Conservation (phyloP, 2,113 vertebrate genomes). For the Eudorcas thomsonii region DNA sequence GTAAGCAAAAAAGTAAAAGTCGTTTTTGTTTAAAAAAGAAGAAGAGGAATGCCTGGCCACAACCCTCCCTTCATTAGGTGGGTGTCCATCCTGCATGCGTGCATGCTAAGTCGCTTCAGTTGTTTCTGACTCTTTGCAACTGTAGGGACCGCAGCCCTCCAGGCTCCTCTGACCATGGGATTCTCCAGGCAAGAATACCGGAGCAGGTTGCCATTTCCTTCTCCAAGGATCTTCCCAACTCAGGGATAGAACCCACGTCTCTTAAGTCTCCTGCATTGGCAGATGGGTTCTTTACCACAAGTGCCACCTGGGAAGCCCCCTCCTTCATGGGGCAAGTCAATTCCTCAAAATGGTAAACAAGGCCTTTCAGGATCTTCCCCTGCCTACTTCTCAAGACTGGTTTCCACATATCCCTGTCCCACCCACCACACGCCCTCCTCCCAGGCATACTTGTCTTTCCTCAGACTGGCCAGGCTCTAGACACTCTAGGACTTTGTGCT, state of each 20-base stretch:
- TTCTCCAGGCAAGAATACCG: not conserved
- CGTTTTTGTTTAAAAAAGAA: not conserved
- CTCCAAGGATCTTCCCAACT: not conserved
- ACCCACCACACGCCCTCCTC: not conserved
- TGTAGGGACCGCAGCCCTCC: not conserved
- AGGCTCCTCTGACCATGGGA: not conserved
- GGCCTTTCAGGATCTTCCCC: not conserved
- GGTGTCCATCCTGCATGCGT: not conserved
- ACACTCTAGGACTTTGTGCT: not conserved
- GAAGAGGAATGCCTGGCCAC: accelerated
- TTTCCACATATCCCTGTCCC: not conserved
- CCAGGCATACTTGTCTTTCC: not conserved
- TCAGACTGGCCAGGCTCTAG: too few species aligned
- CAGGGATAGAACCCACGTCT: not conserved
- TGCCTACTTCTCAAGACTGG: not conserved
- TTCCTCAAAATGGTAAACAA: not conserved
- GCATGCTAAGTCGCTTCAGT: not conserved
- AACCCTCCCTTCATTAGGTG: not conserved
- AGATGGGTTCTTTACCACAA: not conserved
- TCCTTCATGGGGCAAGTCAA: not conserved
- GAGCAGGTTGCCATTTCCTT: not conserved
- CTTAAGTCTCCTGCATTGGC: not conserved
- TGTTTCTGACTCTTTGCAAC: not conserved
- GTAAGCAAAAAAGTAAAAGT: not conserved
- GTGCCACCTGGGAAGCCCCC: not conserved